Evolutionary conservation across 2,797 vertebrate species (phyloP).

Genomic region (Pipistrellus pipistrellus): DNA sequence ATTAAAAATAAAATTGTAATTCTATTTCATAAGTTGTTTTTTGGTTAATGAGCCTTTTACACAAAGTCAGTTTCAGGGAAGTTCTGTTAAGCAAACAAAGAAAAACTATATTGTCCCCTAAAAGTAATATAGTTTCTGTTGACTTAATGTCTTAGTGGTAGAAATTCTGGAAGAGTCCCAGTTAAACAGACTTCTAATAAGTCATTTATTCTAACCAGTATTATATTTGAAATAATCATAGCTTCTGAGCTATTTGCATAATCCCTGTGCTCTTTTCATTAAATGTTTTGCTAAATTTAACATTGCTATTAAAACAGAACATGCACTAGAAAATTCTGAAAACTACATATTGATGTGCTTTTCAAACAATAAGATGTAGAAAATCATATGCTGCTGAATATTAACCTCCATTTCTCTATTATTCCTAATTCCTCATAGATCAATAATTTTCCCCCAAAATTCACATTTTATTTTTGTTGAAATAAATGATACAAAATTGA

Average conservation of each 20-base stretch:
- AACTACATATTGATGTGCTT: conserved; percentile 46
- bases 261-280: conserved; percentile 57
- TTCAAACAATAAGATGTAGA: conserved; percentile 51
- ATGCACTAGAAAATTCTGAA: conserved; percentile 39
- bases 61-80: conserved; percentile 6
- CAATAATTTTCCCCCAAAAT: not conserved
- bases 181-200: conserved; percentile 52
- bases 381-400: conserved; percentile 44
- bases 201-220: conserved; percentile 45
- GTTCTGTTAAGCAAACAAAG: not conserved
- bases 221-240: conserved; percentile 57
- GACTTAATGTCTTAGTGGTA: not conserved
- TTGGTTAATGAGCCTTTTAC: not conserved
- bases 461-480: not conserved
- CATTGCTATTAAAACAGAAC: conserved; percentile 61
- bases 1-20: conserved; percentile 18
- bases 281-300: conserved; percentile 70
- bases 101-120: not conserved
- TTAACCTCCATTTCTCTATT: conserved; percentile 39
- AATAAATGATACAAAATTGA: not conserved
- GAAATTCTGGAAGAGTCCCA: conserved; percentile 8
- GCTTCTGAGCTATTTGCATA: conserved; percentile 63
- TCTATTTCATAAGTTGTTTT: not conserved
- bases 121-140: not conserved
- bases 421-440: not conserved